These are phyloP conservation scores for Psix sp. DNA, from an alignment of 1,140 invertebrate species.

Conservation along the genomic window DNA sequence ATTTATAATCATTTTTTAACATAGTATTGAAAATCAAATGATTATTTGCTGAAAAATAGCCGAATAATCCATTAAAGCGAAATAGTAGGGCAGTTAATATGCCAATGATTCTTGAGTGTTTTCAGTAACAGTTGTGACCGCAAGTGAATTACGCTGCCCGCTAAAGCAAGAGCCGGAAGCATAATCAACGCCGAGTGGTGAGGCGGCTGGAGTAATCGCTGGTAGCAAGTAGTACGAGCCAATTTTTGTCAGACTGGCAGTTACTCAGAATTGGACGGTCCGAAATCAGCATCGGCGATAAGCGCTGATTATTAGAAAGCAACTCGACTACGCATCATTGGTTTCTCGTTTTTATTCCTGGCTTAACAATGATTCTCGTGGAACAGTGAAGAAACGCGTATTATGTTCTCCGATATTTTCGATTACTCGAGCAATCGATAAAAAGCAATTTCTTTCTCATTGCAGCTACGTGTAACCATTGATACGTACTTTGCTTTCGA, in stretches of 20 bases:
- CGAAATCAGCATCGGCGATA: no score
- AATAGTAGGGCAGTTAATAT: no score
- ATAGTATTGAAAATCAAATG: no score
- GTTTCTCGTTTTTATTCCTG: no score
- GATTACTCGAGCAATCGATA: constrained; percentile 45
- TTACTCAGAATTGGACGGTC: no score
- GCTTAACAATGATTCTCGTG: constrained; percentile 25
- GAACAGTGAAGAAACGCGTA: constrained; percentile 7
- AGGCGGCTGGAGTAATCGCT: constrained; percentile 33
- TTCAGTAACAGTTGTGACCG: constrained; percentile 49
- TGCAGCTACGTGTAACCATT: constrained; percentile 19
- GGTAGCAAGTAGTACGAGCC: constrained; percentile 44
- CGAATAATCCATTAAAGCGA: constrained; percentile 13
- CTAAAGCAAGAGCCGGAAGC: constrained; percentile 43
- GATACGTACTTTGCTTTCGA: constrained; percentile 41
- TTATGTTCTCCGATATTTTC: constrained; percentile 39
- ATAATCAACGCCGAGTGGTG: constrained; percentile 51
- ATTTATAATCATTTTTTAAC: no score
- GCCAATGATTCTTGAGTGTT: constrained; percentile 43
- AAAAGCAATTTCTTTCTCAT: constrained; percentile 53
- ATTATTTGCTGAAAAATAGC: no score
- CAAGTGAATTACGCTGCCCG: constrained; percentile 46
- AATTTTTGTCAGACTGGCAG: constrained; percentile 52
- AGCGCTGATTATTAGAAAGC: no score
- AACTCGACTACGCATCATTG: no score